These are phyloP conservation scores for Himalopsyche kuldschensis DNA, from an alignment of 2,888 invertebrate genomes.

Conservation along the genomic window DNA sequence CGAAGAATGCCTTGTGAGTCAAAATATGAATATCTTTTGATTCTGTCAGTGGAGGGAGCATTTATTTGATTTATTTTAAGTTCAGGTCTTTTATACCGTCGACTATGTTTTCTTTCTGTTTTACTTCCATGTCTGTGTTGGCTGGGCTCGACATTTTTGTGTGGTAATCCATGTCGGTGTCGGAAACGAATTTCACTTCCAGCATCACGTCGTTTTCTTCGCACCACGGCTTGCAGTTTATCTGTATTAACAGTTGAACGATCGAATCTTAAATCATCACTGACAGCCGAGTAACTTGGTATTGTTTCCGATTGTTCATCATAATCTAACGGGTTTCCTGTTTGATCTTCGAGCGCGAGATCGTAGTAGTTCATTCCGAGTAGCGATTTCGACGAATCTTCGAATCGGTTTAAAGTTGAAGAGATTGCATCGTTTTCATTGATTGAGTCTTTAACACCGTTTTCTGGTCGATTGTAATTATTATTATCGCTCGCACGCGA, in stretches of 20 bases:
- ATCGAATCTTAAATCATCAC: background rate
- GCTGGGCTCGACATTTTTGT: background rate
- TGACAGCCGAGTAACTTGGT: background rate
- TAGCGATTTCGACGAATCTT: background rate
- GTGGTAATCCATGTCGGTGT: background rate
- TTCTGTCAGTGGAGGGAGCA: constrained; percentile 11
- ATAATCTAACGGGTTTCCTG: background rate
- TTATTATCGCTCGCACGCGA: constrained; percentile 1
- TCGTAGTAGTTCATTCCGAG: background rate
- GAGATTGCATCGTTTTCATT: background rate
- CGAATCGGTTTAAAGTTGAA: background rate
- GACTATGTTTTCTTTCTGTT: background rate
- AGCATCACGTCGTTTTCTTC: background rate
- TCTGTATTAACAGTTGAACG: background rate
- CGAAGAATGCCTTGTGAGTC: constrained; percentile 39
- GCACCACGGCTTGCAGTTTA: background rate
- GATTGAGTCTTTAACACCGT: background rate
- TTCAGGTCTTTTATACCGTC: background rate
- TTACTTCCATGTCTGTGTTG: background rate
- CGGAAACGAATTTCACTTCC: background rate
- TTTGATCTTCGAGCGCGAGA: background rate
- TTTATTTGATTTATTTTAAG: background rate
- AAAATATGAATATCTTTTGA: constrained; percentile 39
- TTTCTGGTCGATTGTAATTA: background rate
- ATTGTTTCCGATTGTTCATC: background rate